Base-by-base conservation (phyloP, 2,888 invertebrate genomes). In the Cheilosia vulpina region DNA sequence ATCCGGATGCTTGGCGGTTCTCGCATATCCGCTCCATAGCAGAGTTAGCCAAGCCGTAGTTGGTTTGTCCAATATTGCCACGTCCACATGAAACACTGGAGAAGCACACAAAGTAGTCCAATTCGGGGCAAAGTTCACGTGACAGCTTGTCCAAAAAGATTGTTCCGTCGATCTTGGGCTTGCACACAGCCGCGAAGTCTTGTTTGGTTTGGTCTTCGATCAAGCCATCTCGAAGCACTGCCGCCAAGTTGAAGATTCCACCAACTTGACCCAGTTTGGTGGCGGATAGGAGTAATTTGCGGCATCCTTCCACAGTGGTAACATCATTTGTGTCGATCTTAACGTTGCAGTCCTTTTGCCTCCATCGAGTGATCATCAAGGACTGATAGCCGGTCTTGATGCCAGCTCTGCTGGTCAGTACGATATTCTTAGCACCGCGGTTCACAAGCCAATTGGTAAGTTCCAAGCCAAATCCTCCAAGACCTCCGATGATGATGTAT, bases 401-500 rank as follows among this genome's bases (percentile, higher is more conserved):
- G 57, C 99, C 99, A 88, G 96, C 96, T 88, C 99, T 94, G 11
- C 98, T 98, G 21, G 97, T 97, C 19, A 99, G 94, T 65, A 98
- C 95, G 43, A 99, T 93, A 88, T 95, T 94, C 71, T 94, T 95
- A 19, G 98, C 98, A 17, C 99, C 99, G 82, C 98, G 95, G 62
- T 93, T 93, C 71, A 97, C 95, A 91, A 99, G 93, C 98, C 98
- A 98, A 88, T 96, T 94, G 53, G 96, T 95, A 87, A 99, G 93
- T 93, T 99, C 99, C 87, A 99, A 93, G 27, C 99, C 99, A 93
- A 99, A 99, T 4, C 99, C 99, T 87, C 99, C 99, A 58, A 99
- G 94, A 71, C 99, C 98, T 88, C 97, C 97, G n/a, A 97, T 95
- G 24, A 97, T 92, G 63, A 97, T 93, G 91, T 96, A 97, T 65